Evolutionary conservation across 1,140 invertebrate genomes (phyloP), one percentile per base, ranked within the genome.

Genomic region (Papilio glaucus): DNA sequence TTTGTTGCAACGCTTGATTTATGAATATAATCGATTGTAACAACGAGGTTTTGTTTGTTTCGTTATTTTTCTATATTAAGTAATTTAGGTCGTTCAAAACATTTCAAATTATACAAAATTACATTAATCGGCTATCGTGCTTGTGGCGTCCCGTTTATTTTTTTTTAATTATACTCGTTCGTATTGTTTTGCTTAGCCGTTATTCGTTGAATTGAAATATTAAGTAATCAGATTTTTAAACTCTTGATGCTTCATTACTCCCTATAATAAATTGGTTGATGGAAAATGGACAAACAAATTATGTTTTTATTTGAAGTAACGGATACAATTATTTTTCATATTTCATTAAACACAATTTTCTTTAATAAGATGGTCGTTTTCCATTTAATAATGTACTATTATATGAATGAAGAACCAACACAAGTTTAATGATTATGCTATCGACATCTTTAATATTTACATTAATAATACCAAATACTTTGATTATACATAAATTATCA

Each of bases 1-100:
- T 57, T 24, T 53, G 1, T 53, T 53, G n/a, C 4, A 24, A 53
- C 24, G 49, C 49, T 4, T 26, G 49, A 57, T 57, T 26, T 33
- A 33, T 33, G 29, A 33, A 33, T 6, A 6, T 33, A 33, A 33
- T 33, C 29, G 49, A 57, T 26, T 24, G 4, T 4, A 57, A 57
- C 24, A 57, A 57, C 24, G 1, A 4, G 15, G 8, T 26, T 26
- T 57, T 57, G 9, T 53, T 53, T 53, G 49, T 53, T 53, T 53
- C 8, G 21, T 24, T 53, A 53, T 26, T 53, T 18, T 57, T 12
- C n/a, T n/a, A n/a, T 1, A 57, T 57, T 57, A 57, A 57, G 49
- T 57, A 24, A 57, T 57, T 57, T 57, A 57, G 49, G 18, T 57
- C 9, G 49, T 12, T 24, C 18, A 57, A 57, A 57, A 57, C 49